Conservation (phyloP, 2,888 invertebrate species). For the Papilio demoleus region DNA sequence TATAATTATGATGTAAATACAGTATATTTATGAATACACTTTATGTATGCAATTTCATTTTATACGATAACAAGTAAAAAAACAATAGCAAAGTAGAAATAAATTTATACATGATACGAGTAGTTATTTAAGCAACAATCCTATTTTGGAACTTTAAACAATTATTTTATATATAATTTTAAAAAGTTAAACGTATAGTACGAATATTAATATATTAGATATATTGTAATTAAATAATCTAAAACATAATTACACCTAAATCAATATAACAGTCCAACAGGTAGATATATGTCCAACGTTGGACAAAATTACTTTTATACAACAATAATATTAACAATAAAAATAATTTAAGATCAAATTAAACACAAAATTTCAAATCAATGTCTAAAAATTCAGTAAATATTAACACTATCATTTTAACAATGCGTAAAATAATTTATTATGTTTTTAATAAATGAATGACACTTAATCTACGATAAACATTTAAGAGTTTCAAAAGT, state of each 20-base stretch:
- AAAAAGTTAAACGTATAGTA: neutral
- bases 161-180: neutral
- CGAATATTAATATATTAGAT: constrained; percentile 17
- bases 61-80: no score
- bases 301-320: neutral
- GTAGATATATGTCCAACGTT: neutral
- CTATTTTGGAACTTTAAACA: neutral
- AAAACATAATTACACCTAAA: constrained; percentile 16
- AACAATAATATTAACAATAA: constrained; percentile 20
- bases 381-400: constrained; percentile 15
- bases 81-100: no score
- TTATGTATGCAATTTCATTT: neutral
- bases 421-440: constrained; percentile 11
- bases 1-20: neutral
- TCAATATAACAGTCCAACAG: constrained; percentile 2
- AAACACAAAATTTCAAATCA: constrained; percentile 8
- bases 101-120: neutral
- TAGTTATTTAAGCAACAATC: neutral
- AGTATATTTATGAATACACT: neutral
- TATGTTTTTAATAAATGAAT: neutral
- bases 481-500: constrained; percentile 9
- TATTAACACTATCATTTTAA: constrained; percentile 27
- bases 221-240: constrained; percentile 11
- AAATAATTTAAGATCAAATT: constrained; percentile 26
- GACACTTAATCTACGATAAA: constrained; percentile 12